Conservation (phyloP, 2,888 invertebrate species). For the Rosalia funebris region DNA sequence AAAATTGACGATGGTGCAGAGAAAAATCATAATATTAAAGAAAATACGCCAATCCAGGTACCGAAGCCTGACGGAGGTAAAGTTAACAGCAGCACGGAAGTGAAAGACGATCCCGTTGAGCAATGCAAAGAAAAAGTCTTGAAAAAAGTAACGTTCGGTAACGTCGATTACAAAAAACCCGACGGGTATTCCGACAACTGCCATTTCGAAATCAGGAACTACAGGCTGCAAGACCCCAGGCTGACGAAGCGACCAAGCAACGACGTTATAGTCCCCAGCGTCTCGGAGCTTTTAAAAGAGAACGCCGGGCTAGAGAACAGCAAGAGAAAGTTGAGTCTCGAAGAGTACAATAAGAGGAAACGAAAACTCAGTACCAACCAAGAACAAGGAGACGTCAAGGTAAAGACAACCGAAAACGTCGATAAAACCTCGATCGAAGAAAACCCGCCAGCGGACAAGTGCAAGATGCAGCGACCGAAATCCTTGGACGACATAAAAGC, state of each 20-base stretch:
- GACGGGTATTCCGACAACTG: not conserved
- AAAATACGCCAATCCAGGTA: not conserved
- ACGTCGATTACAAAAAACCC: conserved; percentile 3
- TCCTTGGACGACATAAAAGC: conserved; percentile 38
- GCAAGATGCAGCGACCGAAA: conserved; percentile 30
- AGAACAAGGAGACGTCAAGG: conserved; percentile 28
- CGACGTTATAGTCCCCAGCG: conserved; percentile 35
- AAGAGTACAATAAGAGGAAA: conserved; percentile 53
- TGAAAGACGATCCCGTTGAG: conserved; percentile 9
- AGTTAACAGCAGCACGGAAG: not conserved
- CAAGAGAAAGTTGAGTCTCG: conserved; percentile 48
- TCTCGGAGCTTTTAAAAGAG: conserved; percentile 38
- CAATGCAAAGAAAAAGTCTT: conserved; percentile 20
- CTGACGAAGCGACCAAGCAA: not conserved
- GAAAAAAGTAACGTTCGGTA: conserved; percentile 17
- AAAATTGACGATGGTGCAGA: not conserved
- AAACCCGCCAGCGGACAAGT: not conserved
- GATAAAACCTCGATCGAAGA: not conserved
- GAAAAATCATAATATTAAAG: not conserved
- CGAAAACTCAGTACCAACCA: conserved; percentile 37
- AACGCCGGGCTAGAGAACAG: conserved; percentile 13
- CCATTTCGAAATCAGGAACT: conserved; percentile 3
- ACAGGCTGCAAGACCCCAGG: conserved; percentile 30
- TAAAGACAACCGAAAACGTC: conserved; percentile 15
- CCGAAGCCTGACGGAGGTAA: not conserved